Percentiles rank a stretch among this genome's conserved stretches.
Evolutionary conservation across 1,140 invertebrate genomes (phyloP).

Genomic region (Vollenhovia emeryi): DNA sequence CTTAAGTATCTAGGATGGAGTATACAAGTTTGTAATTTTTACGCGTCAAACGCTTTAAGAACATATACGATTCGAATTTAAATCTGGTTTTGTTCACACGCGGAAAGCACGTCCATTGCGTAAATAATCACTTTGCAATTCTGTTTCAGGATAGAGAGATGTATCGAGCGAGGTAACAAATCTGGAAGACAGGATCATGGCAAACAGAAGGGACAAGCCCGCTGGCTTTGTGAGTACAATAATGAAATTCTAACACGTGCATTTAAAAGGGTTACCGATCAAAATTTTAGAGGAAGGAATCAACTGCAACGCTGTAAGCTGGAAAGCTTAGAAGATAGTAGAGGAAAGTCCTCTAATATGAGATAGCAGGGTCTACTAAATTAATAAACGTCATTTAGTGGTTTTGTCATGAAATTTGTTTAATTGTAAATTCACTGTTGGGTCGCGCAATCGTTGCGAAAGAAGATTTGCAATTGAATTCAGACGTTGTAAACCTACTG

Average conservation of each 20-base stretch:
- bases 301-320: not conserved
- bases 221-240: slow-evolving; percentile 72
- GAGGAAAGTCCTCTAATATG: too few relatives aligned
- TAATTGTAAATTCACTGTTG: too few relatives aligned
- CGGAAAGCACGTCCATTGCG: not conserved
- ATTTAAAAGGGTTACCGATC: not conserved
- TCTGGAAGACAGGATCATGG: slow-evolving; percentile 64
- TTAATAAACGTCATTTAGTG: too few relatives aligned
- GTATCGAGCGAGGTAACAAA: slow-evolving; percentile 59
- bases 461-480: too few relatives aligned
- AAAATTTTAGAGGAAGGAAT: not conserved
- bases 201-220: slow-evolving; percentile 75
- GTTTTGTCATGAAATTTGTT: too few relatives aligned
- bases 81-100: not conserved
- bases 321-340: too few relatives aligned
- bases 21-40: not conserved
- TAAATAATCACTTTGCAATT: not conserved
- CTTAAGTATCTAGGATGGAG: not conserved
- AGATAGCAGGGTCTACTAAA: too few relatives aligned
- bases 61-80: not conserved
- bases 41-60: not conserved
- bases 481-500: too few relatives aligned
- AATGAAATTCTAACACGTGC: not conserved
- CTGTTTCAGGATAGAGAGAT: slow-evolving; percentile 54
- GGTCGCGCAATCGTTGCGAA: too few relatives aligned